A percentile compares a stretch with the other conserved stretches of the same genome.
phyloP scores from a whole-genome alignment of 2,888 invertebrate genomes.

The Agriopis aurantiaria region DNA sequence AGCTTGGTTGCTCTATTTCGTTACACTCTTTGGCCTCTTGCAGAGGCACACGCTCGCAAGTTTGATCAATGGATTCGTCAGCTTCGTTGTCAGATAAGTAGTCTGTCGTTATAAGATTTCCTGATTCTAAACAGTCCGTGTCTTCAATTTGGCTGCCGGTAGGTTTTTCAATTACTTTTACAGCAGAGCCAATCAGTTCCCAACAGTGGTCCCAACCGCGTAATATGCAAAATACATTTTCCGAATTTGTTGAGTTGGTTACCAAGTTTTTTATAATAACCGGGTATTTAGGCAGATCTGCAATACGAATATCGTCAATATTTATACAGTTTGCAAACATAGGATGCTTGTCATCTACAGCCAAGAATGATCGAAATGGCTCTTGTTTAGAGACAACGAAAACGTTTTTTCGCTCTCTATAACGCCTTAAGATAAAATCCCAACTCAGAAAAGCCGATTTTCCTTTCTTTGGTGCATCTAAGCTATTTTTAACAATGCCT shows the following conservation, averaged over 20 bases:
- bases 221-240: slow-evolving; percentile 76
- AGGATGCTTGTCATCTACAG: slow-evolving; percentile 59
- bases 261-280: slow-evolving; percentile 72
- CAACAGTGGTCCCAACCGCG: slow-evolving; percentile 73
- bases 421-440: slow-evolving; percentile 74
- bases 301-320: slow-evolving; percentile 69
- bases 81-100: slow-evolving; percentile 11
- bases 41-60: neutral
- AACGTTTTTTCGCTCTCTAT: slow-evolving; percentile 69
- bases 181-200: slow-evolving; percentile 76
- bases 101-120: slow-evolving; percentile 1
- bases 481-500: slow-evolving; percentile 57
- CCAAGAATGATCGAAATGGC: slow-evolving; percentile 75
- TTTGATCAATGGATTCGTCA: slow-evolving; percentile 7
- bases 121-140: slow-evolving; percentile 4
- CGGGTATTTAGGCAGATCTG: slow-evolving; percentile 72
- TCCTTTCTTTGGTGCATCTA: slow-evolving; percentile 66
- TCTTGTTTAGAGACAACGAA: slow-evolving; percentile 66
- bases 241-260: slow-evolving; percentile 64
- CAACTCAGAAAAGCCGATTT: slow-evolving; percentile 70
- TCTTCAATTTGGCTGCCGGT: slow-evolving; percentile 5
- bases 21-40: slow-evolving; percentile 2
- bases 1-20: slow-evolving; percentile 23
- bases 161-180: slow-evolving; percentile 57
- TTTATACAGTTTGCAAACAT: slow-evolving; percentile 71